These are phyloP conservation scores for Sclerodermus sp. DNA, from an alignment of 2,888 invertebrate genomes.

Conservation along the genomic window DNA sequence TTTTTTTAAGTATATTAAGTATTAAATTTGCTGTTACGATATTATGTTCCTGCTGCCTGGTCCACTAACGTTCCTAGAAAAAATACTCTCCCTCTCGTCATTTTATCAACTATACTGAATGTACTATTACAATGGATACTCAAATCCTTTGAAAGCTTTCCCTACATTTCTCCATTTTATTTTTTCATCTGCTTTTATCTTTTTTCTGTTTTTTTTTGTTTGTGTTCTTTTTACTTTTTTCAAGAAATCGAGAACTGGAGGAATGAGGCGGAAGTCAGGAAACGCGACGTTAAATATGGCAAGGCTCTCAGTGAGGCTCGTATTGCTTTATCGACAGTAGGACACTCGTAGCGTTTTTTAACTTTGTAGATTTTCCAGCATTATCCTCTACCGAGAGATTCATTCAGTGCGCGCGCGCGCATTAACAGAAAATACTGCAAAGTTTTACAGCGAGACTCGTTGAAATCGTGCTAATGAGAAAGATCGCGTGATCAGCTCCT, in stretches of 20 bases:
- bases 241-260: slow-evolving; percentile 10
- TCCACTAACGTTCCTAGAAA: slow-evolving; percentile 34
- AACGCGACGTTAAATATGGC: no score
- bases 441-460: no score
- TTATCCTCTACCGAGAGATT: no score
- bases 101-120: slow-evolving; percentile 24
- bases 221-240: slow-evolving; percentile 9
- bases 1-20: slow-evolving; percentile 17
- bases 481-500: slow-evolving; percentile 13
- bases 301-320: no score
- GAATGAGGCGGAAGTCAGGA: no score
- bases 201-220: no score
- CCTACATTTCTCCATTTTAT: no score
- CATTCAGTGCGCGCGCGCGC: no score
- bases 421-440: no score
- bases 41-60: slow-evolving; percentile 27
- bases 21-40: slow-evolving; percentile 20
- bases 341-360: no score
- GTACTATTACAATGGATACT: slow-evolving; percentile 14
- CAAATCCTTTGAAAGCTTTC: slow-evolving; percentile 13
- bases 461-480: slow-evolving; percentile 10
- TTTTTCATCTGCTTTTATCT: background rate
- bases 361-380: no score
- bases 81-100: slow-evolving; percentile 23
- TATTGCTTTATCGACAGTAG: no score